Evolutionary conservation across 2,113 vertebrate species (phyloP).

Genomic region (Strigops habroptila): DNA sequence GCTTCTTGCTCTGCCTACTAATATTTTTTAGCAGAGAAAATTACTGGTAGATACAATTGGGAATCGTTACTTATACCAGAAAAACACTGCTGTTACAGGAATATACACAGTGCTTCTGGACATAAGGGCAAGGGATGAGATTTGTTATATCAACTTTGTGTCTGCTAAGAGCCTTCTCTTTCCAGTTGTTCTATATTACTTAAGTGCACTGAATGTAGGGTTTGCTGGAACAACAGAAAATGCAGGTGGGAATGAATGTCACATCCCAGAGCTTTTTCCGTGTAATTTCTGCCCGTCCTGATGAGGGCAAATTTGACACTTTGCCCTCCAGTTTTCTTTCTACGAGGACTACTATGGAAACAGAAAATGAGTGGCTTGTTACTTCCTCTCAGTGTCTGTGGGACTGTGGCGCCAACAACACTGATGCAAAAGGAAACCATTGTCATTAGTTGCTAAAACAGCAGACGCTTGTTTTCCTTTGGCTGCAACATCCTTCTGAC

Average conservation of each 20-base stretch:
- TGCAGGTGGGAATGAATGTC: neutral
- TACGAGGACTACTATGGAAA: neutral
- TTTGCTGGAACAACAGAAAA: neutral
- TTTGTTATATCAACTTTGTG: neutral
- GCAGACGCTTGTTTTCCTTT: conserved; percentile 45
- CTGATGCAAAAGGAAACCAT: conserved; percentile 58
- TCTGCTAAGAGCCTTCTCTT: neutral
- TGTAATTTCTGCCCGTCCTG: neutral
- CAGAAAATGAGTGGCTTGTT: neutral
- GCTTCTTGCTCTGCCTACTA: neutral
- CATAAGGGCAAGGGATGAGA: neutral
- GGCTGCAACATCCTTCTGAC: conserved; percentile 23
- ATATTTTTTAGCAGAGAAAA: neutral
- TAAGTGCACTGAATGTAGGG: neutral
- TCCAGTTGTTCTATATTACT: neutral
- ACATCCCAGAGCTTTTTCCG: neutral
- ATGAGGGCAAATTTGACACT: neutral
- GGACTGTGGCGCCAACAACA: neutral
- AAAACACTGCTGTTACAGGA: neutral
- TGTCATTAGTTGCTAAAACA: conserved; percentile 48
- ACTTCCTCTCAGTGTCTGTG: neutral
- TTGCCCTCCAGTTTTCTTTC: neutral
- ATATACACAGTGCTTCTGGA: neutral
- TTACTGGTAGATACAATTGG: neutral
- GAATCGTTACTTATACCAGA: neutral